Evolutionary conservation across 2,797 vertebrate genomes (phyloP), one percentile per base, ranked within the genome.

Genomic region (Nannoperca australis): DNA sequence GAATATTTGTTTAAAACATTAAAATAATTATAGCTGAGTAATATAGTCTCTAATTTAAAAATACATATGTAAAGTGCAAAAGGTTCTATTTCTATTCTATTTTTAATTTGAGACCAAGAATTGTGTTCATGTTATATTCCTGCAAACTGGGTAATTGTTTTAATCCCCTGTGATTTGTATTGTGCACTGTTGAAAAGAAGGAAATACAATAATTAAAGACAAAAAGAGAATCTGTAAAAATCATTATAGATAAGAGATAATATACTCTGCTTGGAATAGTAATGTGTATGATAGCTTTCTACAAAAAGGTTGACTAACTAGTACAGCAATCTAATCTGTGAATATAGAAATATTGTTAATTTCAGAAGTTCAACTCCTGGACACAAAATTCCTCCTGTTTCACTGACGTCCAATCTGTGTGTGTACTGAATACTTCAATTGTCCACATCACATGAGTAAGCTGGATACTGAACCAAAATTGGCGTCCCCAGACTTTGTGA

Each of bases 241-340:
- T 30, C 24, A 50, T 64, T 49, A 50, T 15, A 49, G 30, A 64
- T 42, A 10, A 62, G 22, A 63, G 61, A 63, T 40, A 30, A 45
- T 20, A 18, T 5, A 42, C 40, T 40, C 9, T 42, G 12, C 40
- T 2, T 42, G 40, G 12, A 42, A 13, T 40, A 40, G 12, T 40
- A 40, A 40, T 40, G 11, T 12, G 3, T 40, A 11, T 40, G 11
- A 40, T 40, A 38, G 3, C 36, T 11, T 38, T 38, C 10, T 8
- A 38, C 36, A 11, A 11, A 38, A 38, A 11, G 36, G 11, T 36
- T 36, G 8, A 36, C 9, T 36, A 36, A 36, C 7, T 36, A 36
- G 34, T 32, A 32, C 32, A 34, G 1, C 1, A 36, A 10, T 36
- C 36, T 6, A 34, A 34, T 7, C 5, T 34, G 7, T 34, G 32